A percentile compares a stretch with the other conserved stretches of the same genome.
Conservation (phyloP, 2,797 vertebrate genomes). For the Rhynchotus rufescens region DNA sequence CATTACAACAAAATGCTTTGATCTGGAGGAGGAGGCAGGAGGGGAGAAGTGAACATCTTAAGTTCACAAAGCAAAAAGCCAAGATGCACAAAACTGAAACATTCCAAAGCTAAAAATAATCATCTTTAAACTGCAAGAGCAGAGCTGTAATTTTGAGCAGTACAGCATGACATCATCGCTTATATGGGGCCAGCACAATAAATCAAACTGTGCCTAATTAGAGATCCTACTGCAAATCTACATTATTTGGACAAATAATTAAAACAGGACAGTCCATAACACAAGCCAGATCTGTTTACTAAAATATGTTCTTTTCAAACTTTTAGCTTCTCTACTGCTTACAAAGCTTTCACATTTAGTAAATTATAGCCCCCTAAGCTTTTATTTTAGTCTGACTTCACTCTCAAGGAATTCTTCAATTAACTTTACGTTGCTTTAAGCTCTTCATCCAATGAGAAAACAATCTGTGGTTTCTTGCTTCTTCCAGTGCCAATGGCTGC, state of each 20-base stretch:
- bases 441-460: conserved; percentile 81
- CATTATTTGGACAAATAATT: conserved; percentile 81
- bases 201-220: conserved; percentile 82
- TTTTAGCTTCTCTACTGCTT: conserved; percentile 76
- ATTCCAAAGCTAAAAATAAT: conserved; percentile 80
- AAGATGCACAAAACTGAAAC: conserved; percentile 63
- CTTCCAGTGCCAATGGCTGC: conserved; percentile 80
- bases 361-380: conserved; percentile 77
- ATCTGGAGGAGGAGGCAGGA: conserved; percentile 25
- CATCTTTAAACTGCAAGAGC: conserved; percentile 74
- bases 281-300: conserved; percentile 83
- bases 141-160: conserved; percentile 81
- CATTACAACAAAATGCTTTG: conserved; percentile 42
- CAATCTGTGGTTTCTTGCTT: conserved; percentile 80
- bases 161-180: conserved; percentile 84
- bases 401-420: conserved; percentile 89
- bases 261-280: conserved; percentile 75
- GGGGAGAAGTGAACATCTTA: conserved; percentile 43
- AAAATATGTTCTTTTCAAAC: conserved; percentile 76
- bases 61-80: conserved; percentile 66
- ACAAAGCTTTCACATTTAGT: conserved; percentile 79
- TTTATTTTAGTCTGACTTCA: conserved; percentile 85
- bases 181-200: conserved; percentile 81
- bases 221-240: conserved; percentile 79
- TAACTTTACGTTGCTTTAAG: conserved; percentile 84